phyloP scores from a whole-genome alignment of 2,888 invertebrate species.

The Phanerotoma sp. region DNA sequence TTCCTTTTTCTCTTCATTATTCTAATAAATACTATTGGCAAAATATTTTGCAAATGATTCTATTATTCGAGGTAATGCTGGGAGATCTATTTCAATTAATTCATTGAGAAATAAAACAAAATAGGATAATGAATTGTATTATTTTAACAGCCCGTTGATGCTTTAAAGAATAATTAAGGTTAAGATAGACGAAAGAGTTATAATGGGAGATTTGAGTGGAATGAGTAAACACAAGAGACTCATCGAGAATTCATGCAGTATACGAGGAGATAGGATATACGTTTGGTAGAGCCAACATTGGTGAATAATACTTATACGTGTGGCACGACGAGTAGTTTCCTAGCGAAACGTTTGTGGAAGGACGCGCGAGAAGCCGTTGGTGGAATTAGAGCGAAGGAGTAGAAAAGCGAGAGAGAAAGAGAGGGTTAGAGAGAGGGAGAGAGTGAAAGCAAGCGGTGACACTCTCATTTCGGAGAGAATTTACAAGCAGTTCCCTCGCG shows the following conservation, averaged over 20 bases:
- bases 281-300: constrained; percentile 27
- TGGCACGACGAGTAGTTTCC: constrained; percentile 21
- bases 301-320: constrained; percentile 26
- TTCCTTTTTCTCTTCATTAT: no score
- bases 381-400: constrained; percentile 17
- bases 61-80: no score
- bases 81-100: no score
- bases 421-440: constrained; percentile 36
- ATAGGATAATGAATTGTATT: no score
- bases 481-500: constrained; percentile 55
- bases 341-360: constrained; percentile 10
- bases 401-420: constrained; percentile 26
- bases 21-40: no score
- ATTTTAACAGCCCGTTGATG: no score
- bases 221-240: constrained; percentile 34
- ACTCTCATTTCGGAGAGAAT: constrained; percentile 57
- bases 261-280: constrained; percentile 31
- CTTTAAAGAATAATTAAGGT: no score
- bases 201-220: background rate
- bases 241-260: constrained; percentile 50
- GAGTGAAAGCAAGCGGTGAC: constrained; percentile 46
- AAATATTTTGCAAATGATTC: no score
- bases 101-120: no score
- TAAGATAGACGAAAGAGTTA: constrained; percentile 13
- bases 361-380: constrained; percentile 28